Base-by-base conservation (phyloP, 2,113 vertebrate species). In the Piprites chloris region DNA sequence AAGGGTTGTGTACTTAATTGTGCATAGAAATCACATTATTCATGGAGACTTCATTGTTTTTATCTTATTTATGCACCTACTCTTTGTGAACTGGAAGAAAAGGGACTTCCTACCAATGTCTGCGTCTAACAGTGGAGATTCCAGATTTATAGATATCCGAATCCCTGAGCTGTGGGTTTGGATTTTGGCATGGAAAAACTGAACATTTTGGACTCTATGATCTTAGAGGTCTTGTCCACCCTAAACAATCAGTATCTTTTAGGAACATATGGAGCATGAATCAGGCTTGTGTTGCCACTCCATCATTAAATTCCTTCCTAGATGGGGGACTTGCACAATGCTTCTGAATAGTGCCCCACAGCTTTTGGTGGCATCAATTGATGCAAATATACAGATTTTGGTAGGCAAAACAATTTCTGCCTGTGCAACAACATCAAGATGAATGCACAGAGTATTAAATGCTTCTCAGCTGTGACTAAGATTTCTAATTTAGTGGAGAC, bases 311-410 rank as follows among this genome's bases (percentile, higher is more conserved):
- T 44, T 72, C 21, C 39, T 67, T 44, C 42, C 67, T 50, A 32
- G 47, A 20, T 1, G 27, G 8, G 32, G 35, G 20, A 55, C 35
- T 77, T 44, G 20, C 13, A 12, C 0, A 0, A 23, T 35, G n/a
- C 21, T 67, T 44, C 24, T 5, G 2, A 61, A 23, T 16, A 28
- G 22, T 82, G 41, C 9, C n/a, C 37, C 37, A 33, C 15, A 61
- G 59, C 12, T 90, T 37, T 69, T 78, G n/a, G 30, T 77, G 55
- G 22, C 62, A 79, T 63, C 39, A 55, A 3, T 19, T 59, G 37
- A 5, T 1, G 3, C 27, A 74, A 72, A 26, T 17, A 15, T 11
- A 30, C 10, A 76, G 42, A 79, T 47, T 93, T 68, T 55, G 23
- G 30, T 35, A 27, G 0, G 1, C 42, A 46, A 41, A 88, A 17